Conservation (phyloP, 2,113 vertebrate genomes). For the Anarhynchus alexandrinus region DNA sequence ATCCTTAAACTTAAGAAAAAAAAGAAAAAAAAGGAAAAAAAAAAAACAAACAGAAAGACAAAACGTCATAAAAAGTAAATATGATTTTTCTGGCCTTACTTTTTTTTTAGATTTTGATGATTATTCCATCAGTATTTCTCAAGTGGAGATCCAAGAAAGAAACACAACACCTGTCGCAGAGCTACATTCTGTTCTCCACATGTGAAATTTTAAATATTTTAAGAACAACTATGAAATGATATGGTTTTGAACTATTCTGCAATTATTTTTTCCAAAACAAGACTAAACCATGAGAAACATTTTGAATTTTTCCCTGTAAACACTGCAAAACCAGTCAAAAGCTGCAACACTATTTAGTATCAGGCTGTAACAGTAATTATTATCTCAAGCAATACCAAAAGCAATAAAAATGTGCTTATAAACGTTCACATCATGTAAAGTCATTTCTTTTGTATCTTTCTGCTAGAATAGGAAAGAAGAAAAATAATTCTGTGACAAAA, state of each 20-base stretch:
- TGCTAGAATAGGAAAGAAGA: not conserved
- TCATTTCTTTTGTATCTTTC: not conserved
- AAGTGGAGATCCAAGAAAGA: not conserved
- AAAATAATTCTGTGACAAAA: not conserved
- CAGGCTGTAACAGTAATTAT: not conserved
- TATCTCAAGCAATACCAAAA: not conserved
- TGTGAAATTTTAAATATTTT: not conserved
- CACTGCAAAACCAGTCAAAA: not conserved
- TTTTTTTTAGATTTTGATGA: not conserved
- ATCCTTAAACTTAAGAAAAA: not conserved
- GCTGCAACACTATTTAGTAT: not conserved
- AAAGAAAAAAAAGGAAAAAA: not conserved
- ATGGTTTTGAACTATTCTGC: not conserved
- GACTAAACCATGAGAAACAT: not conserved
- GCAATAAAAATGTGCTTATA: not conserved
- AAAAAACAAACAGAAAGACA: not conserved
- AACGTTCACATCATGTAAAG: not conserved
- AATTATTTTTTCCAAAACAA: not conserved
- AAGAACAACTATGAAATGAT: not conserved
- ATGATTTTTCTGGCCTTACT: not conserved
- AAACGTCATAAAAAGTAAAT: not conserved
- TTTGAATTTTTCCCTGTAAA: not conserved
- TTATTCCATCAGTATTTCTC: not conserved
- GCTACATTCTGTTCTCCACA: not conserved
- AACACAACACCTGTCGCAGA: not conserved